Percentiles rank a stretch among this genome's conserved stretches.
Conservation (phyloP, 2,113 vertebrate genomes). For the rabbit (Oryctolagus cuniculus) region DNA sequence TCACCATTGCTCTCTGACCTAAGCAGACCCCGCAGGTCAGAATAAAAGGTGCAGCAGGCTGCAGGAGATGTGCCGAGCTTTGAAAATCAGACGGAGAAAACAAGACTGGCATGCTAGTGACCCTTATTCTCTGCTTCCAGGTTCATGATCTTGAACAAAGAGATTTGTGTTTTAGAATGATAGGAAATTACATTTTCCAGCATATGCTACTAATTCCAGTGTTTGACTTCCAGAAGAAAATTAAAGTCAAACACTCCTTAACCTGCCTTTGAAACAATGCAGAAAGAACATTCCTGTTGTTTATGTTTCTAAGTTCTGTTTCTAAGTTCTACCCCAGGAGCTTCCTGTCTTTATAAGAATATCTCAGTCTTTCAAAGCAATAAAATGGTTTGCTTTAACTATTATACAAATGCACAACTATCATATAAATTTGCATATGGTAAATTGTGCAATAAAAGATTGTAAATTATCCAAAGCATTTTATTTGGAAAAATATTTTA, state of each 20-base stretch:
- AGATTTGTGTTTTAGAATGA: not conserved
- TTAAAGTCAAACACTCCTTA: constrained; percentile 17
- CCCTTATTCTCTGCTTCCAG: not conserved
- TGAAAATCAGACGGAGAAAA: not conserved
- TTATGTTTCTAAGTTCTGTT: not conserved
- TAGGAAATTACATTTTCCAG: not conserved
- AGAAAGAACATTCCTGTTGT: not conserved
- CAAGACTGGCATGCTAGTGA: not conserved
- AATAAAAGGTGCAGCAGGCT: not conserved
- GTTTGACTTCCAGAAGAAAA: constrained; percentile 31
- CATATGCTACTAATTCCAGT: not conserved
- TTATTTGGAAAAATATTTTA: constrained; percentile 27
- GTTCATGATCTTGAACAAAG: not conserved
- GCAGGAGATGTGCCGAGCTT: not conserved
- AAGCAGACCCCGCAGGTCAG: not conserved
- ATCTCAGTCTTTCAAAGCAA: not conserved
- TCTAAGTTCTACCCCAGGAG: not conserved
- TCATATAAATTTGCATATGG: not conserved
- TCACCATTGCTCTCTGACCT: not conserved
- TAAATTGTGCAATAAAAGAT: not conserved
- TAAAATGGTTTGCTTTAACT: constrained; percentile 9
- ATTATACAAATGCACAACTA: not conserved
- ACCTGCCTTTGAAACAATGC: not conserved
- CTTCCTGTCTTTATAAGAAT: not conserved
- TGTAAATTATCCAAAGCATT: not conserved